Base-by-base conservation (phyloP, 2,888 invertebrate species). In the Argynnis bischoffii region DNA sequence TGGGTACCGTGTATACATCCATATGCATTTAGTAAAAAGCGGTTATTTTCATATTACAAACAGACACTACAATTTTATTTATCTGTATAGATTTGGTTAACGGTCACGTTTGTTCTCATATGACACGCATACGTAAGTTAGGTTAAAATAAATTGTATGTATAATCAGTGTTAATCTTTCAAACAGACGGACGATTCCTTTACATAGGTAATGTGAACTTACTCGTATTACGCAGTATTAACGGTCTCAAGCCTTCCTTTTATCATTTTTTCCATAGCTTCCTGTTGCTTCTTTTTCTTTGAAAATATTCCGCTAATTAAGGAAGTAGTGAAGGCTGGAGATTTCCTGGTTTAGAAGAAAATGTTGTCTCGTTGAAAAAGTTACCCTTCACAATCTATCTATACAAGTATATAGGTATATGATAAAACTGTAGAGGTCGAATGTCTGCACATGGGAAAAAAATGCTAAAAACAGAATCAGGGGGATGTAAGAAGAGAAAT, bases 261-360 rank as follows among this genome's bases (percentile, higher is more conserved):
- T 87, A 85, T 88, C 70, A 72, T 69, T 71, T 67, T 64, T 79
- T 80, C 82, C 86, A 80, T 80, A 81, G 84, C 79, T 88, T 86
- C 85, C 86, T 87, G 88, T 85, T 88, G 85, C 81, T 80, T 86
- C 86, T 87, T 87, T 87, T 80, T 79, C 76, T 81, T 79, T 87
- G 85, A 88, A 66, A 88, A 89, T 88, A 89, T 89, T 89, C 87
- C 84, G 87, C 89, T 89, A 89, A 89, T 90, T 90, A 90, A 89
- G 88, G 86, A 88, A 88, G 82, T 84, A 89, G 87, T 86, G 87
- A 85, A 83, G 87, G 81, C 88, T 86, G 85, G 87, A 88, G 88
- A 89, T 88, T 89, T 89, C 87, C 88, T 88, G 86, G 87, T 87
- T 84, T 80, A 86, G 88, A 86, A 89, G 89, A 88, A 41, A 41